Evolutionary conservation across 1,140 invertebrate species (phyloP), one percentile per base, ranked within the genome.

Genomic region (Antheraea mylitta): DNA sequence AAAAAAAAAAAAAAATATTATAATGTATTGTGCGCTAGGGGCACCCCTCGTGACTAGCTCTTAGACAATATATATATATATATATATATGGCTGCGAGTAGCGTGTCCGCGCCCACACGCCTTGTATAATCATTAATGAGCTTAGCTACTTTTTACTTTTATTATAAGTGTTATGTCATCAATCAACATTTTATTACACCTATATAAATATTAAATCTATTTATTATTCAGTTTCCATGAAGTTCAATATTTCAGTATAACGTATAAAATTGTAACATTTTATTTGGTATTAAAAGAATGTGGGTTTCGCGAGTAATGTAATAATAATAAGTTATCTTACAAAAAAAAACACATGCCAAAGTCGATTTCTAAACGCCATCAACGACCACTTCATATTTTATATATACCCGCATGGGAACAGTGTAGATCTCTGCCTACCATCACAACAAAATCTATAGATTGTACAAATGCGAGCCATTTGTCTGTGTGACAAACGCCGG

Each of bases 71-170:
- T 81, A 30, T 30, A 30, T 30, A 30, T 30, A 85, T 86, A 87
- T 81, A 30, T 30, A 30, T 30, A 30, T 30, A 30, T 30, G 78
- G 83, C 79, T 76, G 80, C 83, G 79, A 76, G 81, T 78, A 69
- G 74, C 80, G 79, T 79, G 81, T 37, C 36, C 36, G 38, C 63
- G 36, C 78, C 72, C 83, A 42, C 80, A 79, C 79, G 85, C 86
- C 87, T 85, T 82, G 82, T 89, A 78, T 87, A 89, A 90, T 89
- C 87, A 86, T 90, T 82, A 86, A 90, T 89, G 88, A 91, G 89
- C 89, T 91, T 91, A 91, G 88, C 87, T 88, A 87, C 78, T 81
- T 90, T 90, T 91, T 90, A 89, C 83, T 89, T 90, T 91, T 91
- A 89, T 87, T 83, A 78, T 90, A 91, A 90, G 86, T 91, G 89